phyloP scores from a whole-genome alignment of 2,888 invertebrate species.

The Taphrorychus bicolor region DNA sequence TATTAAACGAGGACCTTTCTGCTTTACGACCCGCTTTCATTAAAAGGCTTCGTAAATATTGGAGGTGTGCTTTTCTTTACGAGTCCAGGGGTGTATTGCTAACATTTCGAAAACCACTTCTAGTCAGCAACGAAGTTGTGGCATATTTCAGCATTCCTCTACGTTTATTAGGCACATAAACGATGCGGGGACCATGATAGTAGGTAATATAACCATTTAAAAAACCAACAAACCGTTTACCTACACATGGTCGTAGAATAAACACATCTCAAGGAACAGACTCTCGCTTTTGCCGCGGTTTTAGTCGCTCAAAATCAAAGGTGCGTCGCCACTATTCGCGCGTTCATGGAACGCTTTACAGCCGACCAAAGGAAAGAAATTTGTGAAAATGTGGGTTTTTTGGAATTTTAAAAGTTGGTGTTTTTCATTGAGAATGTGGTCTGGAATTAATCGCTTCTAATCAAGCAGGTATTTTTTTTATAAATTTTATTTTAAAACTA shows the following conservation, averaged over 20 bases:
- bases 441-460: not conserved
- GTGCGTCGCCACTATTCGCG: slow-evolving; percentile 16
- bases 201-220: slow-evolving; percentile 13
- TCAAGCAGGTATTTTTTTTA: not conserved
- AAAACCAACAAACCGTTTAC: slow-evolving; percentile 37
- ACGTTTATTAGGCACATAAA: not conserved
- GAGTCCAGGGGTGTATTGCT: not conserved
- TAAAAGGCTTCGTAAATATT: slow-evolving; percentile 28
- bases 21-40: slow-evolving; percentile 13
- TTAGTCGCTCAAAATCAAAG: slow-evolving; percentile 15
- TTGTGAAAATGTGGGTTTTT: not conserved
- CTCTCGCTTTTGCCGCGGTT: slow-evolving; percentile 9
- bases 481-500: not conserved
- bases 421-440: not conserved
- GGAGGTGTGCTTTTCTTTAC: slow-evolving; percentile 2
- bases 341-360: not conserved
- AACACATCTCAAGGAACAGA: slow-evolving; percentile 40
- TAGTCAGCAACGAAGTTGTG: too few relatives aligned
- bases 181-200: not conserved
- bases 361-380: not conserved
- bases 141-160: not conserved
- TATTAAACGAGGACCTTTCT: slow-evolving; percentile 20
- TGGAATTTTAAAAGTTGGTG: not conserved
- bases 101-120: too few relatives aligned
- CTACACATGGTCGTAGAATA: slow-evolving; percentile 35